Conservation (phyloP, 2,113 vertebrate species). For the Eurypyga helias region DNA sequence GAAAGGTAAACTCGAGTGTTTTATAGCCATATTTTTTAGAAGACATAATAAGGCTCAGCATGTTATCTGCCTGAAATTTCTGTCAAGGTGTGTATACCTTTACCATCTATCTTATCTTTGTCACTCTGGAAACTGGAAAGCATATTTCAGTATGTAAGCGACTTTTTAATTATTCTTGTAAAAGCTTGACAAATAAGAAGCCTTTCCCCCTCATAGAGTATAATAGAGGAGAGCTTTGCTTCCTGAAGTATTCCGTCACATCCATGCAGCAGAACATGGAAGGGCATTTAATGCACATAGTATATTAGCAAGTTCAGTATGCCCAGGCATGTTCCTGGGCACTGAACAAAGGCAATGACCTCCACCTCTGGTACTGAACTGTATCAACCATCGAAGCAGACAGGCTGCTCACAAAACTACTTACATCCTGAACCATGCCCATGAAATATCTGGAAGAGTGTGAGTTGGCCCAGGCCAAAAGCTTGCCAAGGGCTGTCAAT, state of each 20-base stretch:
- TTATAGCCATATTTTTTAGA: not conserved
- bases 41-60: not conserved
- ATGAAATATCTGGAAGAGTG: not conserved
- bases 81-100: not conserved
- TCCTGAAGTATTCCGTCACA: not conserved
- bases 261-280: not conserved
- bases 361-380: not conserved
- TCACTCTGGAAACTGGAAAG: not conserved
- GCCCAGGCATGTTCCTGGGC: not conserved
- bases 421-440: rapidly evolving
- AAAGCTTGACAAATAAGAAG: not conserved
- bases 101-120: not conserved
- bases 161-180: not conserved
- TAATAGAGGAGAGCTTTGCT: not conserved
- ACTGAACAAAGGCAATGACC: not conserved
- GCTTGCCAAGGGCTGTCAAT: not conserved
- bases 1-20: not conserved
- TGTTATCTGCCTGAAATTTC: not conserved
- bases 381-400: not conserved
- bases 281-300: not conserved
- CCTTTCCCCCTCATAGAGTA: not conserved
- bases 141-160: not conserved
- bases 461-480: not conserved
- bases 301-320: not conserved
- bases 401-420: not conserved